Conservation (phyloP, 2,113 vertebrate genomes). For the Echinops telfairi region DNA sequence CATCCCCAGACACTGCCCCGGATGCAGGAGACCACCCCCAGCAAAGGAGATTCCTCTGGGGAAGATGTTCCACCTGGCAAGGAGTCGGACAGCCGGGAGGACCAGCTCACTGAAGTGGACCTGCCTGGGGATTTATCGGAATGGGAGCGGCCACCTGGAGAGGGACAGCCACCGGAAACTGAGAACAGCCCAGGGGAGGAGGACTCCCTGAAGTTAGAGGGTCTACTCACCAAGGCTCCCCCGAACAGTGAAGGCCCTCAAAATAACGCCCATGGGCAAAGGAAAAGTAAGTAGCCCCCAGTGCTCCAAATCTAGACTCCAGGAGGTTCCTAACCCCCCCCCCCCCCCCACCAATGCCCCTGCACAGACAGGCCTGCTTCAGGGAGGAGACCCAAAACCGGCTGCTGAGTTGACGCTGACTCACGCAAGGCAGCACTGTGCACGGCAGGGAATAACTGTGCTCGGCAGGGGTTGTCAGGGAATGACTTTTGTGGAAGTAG, state of each 20-base stretch:
- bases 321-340: neutral
- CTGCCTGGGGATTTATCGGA: neutral
- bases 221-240: conserved; percentile 54
- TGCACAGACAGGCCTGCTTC: neutral
- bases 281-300: conserved; percentile 68
- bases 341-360: no score
- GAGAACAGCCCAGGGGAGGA: neutral
- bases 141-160: neutral
- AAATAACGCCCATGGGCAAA: conserved; percentile 5
- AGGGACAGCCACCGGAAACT: neutral
- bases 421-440: neutral
- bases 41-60: conserved; percentile 62
- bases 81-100: conserved; percentile 1
- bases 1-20: conserved; percentile 53
- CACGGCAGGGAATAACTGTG: neutral
- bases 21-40: conserved; percentile 23
- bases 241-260: neutral
- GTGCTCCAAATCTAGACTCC: conserved; percentile 3
- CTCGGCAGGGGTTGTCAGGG: neutral
- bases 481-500: neutral
- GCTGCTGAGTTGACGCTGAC: neutral
- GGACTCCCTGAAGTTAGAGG: conserved; percentile 60
- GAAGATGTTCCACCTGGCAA: conserved; percentile 41
- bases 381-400: neutral
- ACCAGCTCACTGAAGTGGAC: conserved; percentile 64